A percentile compares a stretch with the other conserved stretches of the same genome.
These are phyloP conservation scores for Rutilus rutilus DNA, from an alignment of 2,113 vertebrate genomes.

Conservation along the genomic window DNA sequence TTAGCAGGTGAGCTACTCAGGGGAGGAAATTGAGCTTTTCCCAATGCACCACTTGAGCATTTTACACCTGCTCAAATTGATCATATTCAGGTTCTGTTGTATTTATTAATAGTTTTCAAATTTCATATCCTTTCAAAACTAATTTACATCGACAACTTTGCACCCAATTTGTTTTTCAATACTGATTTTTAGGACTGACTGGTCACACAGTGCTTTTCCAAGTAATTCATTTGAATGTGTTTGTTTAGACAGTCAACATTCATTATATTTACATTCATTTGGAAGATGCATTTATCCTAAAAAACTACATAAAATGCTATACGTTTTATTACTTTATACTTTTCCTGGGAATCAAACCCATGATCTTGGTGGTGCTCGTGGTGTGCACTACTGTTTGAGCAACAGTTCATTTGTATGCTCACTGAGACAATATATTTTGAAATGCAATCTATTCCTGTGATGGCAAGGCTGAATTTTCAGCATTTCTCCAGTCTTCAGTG, in stretches of 20 bases:
- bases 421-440: not conserved
- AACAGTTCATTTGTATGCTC: not conserved
- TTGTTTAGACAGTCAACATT: not conserved
- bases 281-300: not conserved
- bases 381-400: not conserved
- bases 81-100: not conserved
- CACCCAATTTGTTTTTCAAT: slow-evolving; percentile 10
- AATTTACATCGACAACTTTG: not conserved
- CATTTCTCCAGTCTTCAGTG: not conserved
- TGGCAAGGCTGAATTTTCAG: not conserved
- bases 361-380: not conserved
- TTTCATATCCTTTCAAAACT: not conserved
- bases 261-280: not conserved
- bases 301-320: not conserved
- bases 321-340: not conserved
- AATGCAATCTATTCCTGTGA: not conserved
- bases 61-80: slow-evolving; percentile 17
- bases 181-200: not conserved
- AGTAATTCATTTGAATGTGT: not conserved
- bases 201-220: not conserved
- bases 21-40: not conserved
- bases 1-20: slow-evolving; percentile 26
- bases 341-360: not conserved
- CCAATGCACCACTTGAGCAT: not conserved
- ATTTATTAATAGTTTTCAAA: not conserved